Conservation (phyloP, 2,113 vertebrate genomes). For the Peromyscus maniculatus region DNA sequence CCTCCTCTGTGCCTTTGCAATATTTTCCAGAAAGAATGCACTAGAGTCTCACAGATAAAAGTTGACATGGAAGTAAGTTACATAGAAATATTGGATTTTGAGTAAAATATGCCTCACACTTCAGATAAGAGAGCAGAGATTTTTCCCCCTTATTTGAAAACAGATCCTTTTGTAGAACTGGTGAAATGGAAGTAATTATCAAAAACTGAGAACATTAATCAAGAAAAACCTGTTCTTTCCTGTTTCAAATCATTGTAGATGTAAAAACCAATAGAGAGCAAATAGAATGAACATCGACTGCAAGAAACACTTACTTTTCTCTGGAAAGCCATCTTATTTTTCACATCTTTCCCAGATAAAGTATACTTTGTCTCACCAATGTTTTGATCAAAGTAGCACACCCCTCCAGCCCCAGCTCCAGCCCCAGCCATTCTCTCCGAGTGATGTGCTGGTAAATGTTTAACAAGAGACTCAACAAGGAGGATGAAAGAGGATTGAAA, state of each 20-base stretch:
- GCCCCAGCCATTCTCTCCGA: neutral
- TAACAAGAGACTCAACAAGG: neutral
- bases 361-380: neutral
- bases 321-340: neutral
- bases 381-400: neutral
- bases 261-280: conserved; percentile 22
- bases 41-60: conserved; percentile 32
- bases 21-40: neutral
- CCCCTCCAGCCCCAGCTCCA: neutral
- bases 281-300: conserved; percentile 27
- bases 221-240: conserved; percentile 67
- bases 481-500: neutral
- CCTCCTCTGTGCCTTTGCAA: conserved; percentile 50
- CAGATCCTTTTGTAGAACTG: conserved; percentile 54
- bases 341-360: neutral
- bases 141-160: conserved; percentile 55
- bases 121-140: conserved; percentile 48
- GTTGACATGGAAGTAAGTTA: conserved; percentile 59
- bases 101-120: conserved; percentile 55
- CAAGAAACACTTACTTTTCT: neutral
- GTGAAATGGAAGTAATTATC: conserved; percentile 69
- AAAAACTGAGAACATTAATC: conserved; percentile 62
- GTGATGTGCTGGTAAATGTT: neutral
- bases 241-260: conserved; percentile 8
- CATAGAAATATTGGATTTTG: conserved; percentile 52